These are phyloP conservation scores for Caenorhabditis japonica DNA, from an alignment of 2,888 invertebrate species.

Conservation along the genomic window DNA sequence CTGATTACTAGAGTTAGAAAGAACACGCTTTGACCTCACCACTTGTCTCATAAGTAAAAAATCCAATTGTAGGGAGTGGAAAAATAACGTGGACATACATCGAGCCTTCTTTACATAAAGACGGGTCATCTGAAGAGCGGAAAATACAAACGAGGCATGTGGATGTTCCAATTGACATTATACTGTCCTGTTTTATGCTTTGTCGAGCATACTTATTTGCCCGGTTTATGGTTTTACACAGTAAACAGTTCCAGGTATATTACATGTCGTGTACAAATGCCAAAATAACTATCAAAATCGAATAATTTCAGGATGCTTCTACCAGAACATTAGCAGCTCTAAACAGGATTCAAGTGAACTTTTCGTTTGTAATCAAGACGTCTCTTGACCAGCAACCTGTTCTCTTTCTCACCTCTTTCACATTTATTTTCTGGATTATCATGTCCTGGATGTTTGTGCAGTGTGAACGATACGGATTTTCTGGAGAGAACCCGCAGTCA, in stretches of 20 bases:
- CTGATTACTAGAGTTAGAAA: no score
- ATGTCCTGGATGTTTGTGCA: constrained; percentile 98
- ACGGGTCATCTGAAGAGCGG: constrained; percentile 24
- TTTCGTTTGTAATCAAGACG: constrained; percentile 94
- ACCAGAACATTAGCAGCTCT: constrained; percentile 83
- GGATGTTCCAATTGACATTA: constrained; percentile 92
- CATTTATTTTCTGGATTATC: constrained; percentile 99
- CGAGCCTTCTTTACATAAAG: constrained; percentile 47
- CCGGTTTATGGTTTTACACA: constrained; percentile 98
- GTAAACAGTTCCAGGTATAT: constrained; percentile 87
- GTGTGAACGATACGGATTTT: constrained; percentile 84
- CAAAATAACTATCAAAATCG: background rate
- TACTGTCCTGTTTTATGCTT: constrained; percentile 98
- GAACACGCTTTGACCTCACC: no score
- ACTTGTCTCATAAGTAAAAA: constrained; percentile 5
- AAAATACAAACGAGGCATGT: constrained; percentile 23
- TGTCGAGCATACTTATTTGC: constrained; percentile 97
- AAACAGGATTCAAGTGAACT: constrained; percentile 88
- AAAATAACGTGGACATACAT: constrained; percentile 64
- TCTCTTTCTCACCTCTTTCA: constrained; percentile 97
- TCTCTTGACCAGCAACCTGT: constrained; percentile 99
- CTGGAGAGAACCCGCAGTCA: constrained; percentile 64
- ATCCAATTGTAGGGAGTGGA: constrained; percentile 47
- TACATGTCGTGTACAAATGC: background rate
- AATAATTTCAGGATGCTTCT: constrained; percentile 84